Evolutionary conservation across 1,140 invertebrate genomes (phyloP).

Genomic region (Chionoecetes opilio): DNA sequence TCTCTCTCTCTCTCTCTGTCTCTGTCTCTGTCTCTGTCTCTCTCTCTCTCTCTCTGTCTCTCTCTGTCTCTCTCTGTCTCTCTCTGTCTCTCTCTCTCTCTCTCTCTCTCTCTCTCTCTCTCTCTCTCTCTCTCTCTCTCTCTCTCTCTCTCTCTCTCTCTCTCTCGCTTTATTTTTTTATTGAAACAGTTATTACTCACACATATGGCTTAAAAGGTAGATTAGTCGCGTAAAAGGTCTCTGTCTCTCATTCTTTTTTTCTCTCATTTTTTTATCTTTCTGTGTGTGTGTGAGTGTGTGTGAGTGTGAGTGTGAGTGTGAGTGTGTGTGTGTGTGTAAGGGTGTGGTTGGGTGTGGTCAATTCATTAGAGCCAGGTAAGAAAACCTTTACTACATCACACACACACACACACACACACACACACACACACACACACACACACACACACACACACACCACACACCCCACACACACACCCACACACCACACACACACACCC

Average conservation of each 20-base stretch:
- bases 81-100: slow-evolving; percentile 18
- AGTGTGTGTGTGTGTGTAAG: not conserved
- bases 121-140: not conserved
- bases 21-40: too few species aligned
- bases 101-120: slow-evolving; percentile 27
- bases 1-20: too few species aligned
- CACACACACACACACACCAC: too few species aligned
- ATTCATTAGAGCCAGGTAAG: not conserved
- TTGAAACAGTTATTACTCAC: too few species aligned
- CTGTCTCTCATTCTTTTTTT: not conserved
- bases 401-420: too few species aligned
- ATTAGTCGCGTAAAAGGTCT: too few species aligned
- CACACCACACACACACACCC: not conserved
- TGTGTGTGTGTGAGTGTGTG: not conserved
- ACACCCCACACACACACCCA: too few species aligned
- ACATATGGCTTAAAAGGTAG: too few species aligned
- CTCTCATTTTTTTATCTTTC: not conserved
- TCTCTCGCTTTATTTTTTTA: not conserved
- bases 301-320: not conserved
- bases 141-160: not conserved
- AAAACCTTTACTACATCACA: not conserved
- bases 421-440: too few species aligned
- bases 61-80: slow-evolving; percentile 7
- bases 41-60: not conserved
- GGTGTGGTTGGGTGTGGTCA: not conserved